These are phyloP conservation scores for Leptopilina syphax DNA, from an alignment of 2,888 invertebrate species.

Conservation along the genomic window DNA sequence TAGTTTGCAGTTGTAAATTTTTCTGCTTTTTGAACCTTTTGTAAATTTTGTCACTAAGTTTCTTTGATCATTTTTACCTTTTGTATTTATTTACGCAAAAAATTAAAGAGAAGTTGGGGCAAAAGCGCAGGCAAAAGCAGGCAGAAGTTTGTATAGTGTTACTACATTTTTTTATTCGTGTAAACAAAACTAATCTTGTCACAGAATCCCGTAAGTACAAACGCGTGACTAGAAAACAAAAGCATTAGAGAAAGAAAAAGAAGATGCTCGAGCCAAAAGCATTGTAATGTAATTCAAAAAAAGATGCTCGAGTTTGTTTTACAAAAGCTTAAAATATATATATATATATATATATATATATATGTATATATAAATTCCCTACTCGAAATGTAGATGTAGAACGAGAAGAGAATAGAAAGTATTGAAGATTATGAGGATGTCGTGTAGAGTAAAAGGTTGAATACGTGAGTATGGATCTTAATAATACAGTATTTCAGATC, in stretches of 20 bases:
- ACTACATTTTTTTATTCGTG: neutral
- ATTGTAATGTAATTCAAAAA: conserved; percentile 9
- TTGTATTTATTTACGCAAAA: neutral
- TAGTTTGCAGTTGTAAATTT: no score
- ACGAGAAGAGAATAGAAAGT: conserved; percentile 9
- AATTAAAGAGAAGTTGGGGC: neutral
- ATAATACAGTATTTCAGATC: neutral
- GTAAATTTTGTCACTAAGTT: neutral
- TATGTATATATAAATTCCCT: no score
- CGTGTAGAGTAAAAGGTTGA: conserved; percentile 14
- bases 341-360: no score
- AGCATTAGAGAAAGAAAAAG: neutral
- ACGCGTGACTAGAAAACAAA: conserved; percentile 4
- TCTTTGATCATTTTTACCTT: neutral
- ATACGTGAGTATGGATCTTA: conserved; percentile 18
- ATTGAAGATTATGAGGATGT: conserved; percentile 8
- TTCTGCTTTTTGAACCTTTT: no score
- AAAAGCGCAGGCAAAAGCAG: no score
- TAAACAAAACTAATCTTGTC: conserved; percentile 11
- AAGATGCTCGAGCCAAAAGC: no score
- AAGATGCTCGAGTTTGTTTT: conserved; percentile 5
- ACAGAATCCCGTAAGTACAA: neutral
- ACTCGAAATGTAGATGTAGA: conserved; percentile 28
- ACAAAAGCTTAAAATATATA: neutral
- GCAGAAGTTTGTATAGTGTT: neutral